Percentiles rank a stretch among this genome's conserved stretches.
These are phyloP conservation scores for Euura saliciscinereae DNA, from an alignment of 1,140 invertebrate genomes.

Conservation along the genomic window DNA sequence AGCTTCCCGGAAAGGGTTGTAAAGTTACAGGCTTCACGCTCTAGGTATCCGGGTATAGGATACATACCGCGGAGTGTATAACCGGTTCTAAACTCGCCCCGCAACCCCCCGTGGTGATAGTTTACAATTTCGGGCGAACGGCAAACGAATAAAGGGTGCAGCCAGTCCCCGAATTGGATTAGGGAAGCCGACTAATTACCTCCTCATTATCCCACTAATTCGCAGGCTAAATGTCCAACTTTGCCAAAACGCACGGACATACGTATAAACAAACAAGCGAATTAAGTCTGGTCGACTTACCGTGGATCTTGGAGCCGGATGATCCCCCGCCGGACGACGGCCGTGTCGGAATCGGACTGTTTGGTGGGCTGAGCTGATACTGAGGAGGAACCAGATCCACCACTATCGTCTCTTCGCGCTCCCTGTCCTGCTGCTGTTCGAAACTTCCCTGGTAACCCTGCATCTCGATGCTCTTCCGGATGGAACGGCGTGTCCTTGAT, in stretches of 20 bases:
- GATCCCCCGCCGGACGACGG: background rate
- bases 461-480: slow-evolving; percentile 23
- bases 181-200: too few species aligned
- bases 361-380: slow-evolving; percentile 38
- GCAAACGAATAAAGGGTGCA: too few species aligned
- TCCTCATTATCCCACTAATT: too few species aligned
- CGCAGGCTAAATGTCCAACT: too few species aligned
- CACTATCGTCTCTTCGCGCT: slow-evolving; percentile 41
- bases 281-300: background rate
- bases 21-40: background rate
- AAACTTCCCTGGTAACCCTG: slow-evolving; percentile 40
- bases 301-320: slow-evolving; percentile 18
- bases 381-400: slow-evolving; percentile 43
- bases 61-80: too few species aligned
- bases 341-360: slow-evolving; percentile 28
- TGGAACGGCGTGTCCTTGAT: too few species aligned
- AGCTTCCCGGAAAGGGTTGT: slow-evolving; percentile 28
- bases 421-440: slow-evolving; percentile 31
- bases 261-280: too few species aligned
- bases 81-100: too few species aligned
- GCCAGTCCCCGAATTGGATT: too few species aligned
- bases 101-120: too few species aligned
- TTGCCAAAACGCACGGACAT: too few species aligned
- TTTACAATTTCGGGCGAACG: too few species aligned
- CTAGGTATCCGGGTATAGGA: background rate